Percentiles rank a stretch among this genome's conserved stretches.
phyloP scores from a whole-genome alignment of 64 coral and sea anemone species.

The Stylophora pistillata region DNA sequence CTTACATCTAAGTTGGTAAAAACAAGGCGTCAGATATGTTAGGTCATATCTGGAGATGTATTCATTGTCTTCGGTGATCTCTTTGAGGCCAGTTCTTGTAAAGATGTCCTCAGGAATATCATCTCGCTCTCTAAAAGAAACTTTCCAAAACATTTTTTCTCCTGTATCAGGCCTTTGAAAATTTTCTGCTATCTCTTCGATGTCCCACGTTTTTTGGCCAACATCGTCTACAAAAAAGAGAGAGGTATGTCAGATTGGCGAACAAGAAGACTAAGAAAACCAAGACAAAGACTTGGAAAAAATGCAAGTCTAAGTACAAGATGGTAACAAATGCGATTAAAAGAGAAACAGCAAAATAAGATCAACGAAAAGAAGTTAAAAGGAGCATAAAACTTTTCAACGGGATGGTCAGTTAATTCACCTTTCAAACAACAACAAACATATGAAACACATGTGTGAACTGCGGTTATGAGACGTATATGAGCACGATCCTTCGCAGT shows the following conservation, averaged over 20 bases:
- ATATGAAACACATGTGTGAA: too few relatives aligned
- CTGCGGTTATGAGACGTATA: too few relatives aligned
- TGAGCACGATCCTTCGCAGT: too few relatives aligned
- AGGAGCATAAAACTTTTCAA: not conserved
- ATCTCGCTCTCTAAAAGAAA: not conserved
- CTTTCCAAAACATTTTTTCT: not conserved
- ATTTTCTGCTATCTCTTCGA: not conserved
- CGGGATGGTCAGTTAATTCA: not conserved
- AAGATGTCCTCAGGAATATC: not conserved
- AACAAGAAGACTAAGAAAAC: too few relatives aligned
- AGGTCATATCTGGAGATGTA: slow-evolving; percentile 23
- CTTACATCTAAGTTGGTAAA: not conserved
- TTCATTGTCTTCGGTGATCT: not conserved
- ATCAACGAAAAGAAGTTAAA: too few relatives aligned
- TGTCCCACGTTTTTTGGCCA: not conserved
- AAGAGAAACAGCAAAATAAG: too few relatives aligned
- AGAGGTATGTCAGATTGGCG: too few relatives aligned
- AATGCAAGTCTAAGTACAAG: too few relatives aligned
- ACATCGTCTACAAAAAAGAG: not conserved
- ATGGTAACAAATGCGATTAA: not conserved
- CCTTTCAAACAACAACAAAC: too few relatives aligned
- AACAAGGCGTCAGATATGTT: not conserved
- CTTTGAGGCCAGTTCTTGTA: not conserved
- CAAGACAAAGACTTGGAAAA: too few relatives aligned
- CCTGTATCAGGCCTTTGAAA: not conserved